Conservation (phyloP, 2,888 invertebrate species). For the Cinara cedri region DNA sequence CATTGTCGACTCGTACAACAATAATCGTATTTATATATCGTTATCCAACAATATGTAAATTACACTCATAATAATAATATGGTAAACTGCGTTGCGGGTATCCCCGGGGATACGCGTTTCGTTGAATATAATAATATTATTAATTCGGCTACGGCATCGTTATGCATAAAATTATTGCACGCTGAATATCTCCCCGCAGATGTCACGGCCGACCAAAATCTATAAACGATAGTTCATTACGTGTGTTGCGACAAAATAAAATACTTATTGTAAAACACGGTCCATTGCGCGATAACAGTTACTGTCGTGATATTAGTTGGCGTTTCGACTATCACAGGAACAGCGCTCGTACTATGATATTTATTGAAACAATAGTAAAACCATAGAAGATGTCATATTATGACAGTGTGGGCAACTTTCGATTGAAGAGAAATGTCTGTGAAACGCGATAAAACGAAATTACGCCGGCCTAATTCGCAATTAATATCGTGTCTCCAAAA, state of each 20-base stretch:
- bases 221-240: background rate
- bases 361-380: too few species aligned
- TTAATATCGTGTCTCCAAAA: too few species aligned
- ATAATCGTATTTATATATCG: slow-evolving; percentile 3
- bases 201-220: background rate
- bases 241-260: background rate
- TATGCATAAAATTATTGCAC: background rate
- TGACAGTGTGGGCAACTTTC: too few species aligned
- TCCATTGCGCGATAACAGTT: too few species aligned
- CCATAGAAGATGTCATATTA: too few species aligned
- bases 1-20: background rate
- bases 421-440: too few species aligned
- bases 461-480: too few species aligned
- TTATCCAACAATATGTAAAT: slow-evolving; percentile 15
- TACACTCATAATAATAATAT: background rate
- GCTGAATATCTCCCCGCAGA: background rate
- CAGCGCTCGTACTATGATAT: too few species aligned
- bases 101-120: background rate
- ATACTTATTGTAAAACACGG: too few species aligned
- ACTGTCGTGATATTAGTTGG: too few species aligned
- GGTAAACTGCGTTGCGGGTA: background rate
- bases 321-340: too few species aligned
- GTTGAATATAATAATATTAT: slow-evolving; percentile 11
- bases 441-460: too few species aligned
- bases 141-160: background rate